Base-by-base conservation (phyloP, 1,140 invertebrate species). In the Drosophila trapezifrons region DNA sequence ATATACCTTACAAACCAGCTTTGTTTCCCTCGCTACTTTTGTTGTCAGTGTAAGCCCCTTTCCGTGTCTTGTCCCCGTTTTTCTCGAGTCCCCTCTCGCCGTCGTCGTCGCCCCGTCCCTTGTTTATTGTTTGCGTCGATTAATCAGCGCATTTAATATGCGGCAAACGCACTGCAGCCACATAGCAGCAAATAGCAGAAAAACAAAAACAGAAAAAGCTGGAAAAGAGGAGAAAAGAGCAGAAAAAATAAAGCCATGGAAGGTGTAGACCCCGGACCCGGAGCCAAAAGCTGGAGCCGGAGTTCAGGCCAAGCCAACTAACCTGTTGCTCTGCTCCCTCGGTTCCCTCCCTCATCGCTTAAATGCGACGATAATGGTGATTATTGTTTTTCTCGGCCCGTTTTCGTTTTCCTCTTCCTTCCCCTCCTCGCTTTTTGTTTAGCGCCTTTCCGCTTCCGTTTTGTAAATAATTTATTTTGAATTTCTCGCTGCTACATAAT, bases 61-160 rank as follows among this genome's bases (percentile, higher is more conserved):
- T n/a, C 12, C 32, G 40, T 27, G 47, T 62, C 43, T 75, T 82
- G 80, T 56, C 65, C 80, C 54, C 72, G 54, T 76, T 80, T 84
- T 66, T 43, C 38, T 49, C 37, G 40, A 27, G 32, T 20, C 25
- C 22, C 17, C 29, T 18, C 15, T 17, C 22, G 3, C 20, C 7
- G 3, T 9, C 42, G n/a, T n/a, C n/a, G n/a, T 20, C 5, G 5
- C 40, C 27, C 52, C 22, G 10, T 42, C 47, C 49, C 62, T 65
- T 74, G 67, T 74, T 75, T 74, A 81, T 81, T 81, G 81, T 85
- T 81, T 78, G 64, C 64, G 69, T 58, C 59, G 75, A 87, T 86
- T 86, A 87, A 86, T 86, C 83, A 87, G 75, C 71, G 78, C 79
- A 73, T 78, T 77, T 77, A 77, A 77, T 77, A 77, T 77, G 75